Evolutionary conservation across 53 echinoderm and acorn worm genomes (phyloP).

Genomic region (Echinometra lucunter): DNA sequence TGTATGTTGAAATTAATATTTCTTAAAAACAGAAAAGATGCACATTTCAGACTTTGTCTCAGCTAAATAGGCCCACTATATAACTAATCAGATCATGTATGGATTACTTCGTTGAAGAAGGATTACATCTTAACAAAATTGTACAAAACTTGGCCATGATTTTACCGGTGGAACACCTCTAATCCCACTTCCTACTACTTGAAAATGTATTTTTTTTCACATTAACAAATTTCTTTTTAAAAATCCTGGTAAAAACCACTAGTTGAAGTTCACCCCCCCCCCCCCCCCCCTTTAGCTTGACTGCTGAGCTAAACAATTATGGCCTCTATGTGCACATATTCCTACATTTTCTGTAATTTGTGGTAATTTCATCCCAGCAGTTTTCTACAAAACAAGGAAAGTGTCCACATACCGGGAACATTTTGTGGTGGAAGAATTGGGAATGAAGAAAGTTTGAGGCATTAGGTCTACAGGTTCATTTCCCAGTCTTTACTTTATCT

Average conservation of each 20-base stretch:
- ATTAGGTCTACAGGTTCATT: not conserved
- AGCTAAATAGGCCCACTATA: too few relatives aligned
- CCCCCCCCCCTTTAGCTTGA: not conserved
- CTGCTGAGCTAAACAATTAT: constrained; percentile 45
- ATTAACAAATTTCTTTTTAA: not conserved
- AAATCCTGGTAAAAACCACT: not conserved
- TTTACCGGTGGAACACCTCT: not conserved
- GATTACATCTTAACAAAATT: not conserved
- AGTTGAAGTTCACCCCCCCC: not conserved
- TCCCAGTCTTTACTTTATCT: constrained; percentile 3
- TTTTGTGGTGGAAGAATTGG: not conserved
- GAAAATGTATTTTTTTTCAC: not conserved
- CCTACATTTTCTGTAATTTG: constrained; percentile 14
- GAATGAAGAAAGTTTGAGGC: not conserved
- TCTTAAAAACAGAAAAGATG: too few relatives aligned
- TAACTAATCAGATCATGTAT: too few relatives aligned
- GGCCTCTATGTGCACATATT: constrained; percentile 21
- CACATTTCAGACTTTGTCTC: not conserved
- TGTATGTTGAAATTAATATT: too few relatives aligned
- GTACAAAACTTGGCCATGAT: not conserved
- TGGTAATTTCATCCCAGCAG: constrained; percentile 45
- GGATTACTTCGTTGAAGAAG: not conserved
- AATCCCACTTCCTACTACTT: not conserved
- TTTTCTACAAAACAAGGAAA: not conserved
- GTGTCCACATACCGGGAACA: not conserved